Conservation (phyloP, 2,113 vertebrate genomes). For the Syngnathoides biaculeatus region DNA sequence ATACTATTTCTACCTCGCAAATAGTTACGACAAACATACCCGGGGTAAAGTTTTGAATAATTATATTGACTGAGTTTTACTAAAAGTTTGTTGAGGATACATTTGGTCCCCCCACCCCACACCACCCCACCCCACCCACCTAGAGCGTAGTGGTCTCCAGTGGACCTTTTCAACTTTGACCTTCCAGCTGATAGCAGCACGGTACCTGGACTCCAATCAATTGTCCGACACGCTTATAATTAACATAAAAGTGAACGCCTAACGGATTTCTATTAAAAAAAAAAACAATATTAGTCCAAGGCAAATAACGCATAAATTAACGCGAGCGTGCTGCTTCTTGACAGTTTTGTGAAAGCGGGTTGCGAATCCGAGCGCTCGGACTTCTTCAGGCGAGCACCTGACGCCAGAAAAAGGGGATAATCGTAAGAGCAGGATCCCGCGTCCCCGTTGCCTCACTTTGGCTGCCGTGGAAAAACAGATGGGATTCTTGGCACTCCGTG, state of each 20-base stretch:
- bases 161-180: neutral
- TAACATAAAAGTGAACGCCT: neutral
- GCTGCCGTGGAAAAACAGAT: slow-evolving; percentile 49
- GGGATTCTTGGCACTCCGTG: slow-evolving; percentile 39
- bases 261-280: neutral
- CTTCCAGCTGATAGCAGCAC: neutral
- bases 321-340: neutral
- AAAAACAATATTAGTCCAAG: neutral
- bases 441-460: slow-evolving; percentile 33
- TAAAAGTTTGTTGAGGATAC: no score
- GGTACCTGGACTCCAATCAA: neutral
- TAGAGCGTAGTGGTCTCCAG: neutral
- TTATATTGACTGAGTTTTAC: no score
- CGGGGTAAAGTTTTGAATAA: no score
- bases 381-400: neutral
- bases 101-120: no score
- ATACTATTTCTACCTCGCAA: neutral
- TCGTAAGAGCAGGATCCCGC: slow-evolving; percentile 24
- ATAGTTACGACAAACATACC: neutral
- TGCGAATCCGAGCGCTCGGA: neutral
- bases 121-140: no score
- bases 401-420: slow-evolving; percentile 1
- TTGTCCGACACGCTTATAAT: neutral
- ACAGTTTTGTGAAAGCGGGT: neutral
- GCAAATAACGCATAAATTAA: neutral